A percentile compares a stretch with the other conserved stretches of the same genome.
These are phyloP conservation scores for Lepidotrigona ventralis DNA, from an alignment of 1,140 invertebrate genomes.

Conservation along the genomic window DNA sequence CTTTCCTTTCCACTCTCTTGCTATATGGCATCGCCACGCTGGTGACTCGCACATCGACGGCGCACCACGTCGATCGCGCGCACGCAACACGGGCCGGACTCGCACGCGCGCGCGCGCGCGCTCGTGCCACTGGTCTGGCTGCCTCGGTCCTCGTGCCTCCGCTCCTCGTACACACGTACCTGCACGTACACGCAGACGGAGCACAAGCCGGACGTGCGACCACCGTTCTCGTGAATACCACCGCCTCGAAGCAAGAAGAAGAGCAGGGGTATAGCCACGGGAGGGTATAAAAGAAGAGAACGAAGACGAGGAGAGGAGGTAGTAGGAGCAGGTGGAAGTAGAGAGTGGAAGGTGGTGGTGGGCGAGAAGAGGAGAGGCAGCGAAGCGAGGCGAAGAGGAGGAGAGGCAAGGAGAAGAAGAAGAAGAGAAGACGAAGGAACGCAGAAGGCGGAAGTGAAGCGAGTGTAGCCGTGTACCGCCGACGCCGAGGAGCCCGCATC, in stretches of 20 bases:
- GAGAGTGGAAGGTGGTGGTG: background rate
- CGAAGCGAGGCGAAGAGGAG: background rate
- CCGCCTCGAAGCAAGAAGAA: slow-evolving; percentile 39
- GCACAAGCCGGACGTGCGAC: slow-evolving; percentile 43
- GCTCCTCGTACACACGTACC: background rate
- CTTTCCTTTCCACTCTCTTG: slow-evolving; percentile 9
- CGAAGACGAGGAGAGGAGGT: background rate
- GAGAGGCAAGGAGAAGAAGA: background rate
- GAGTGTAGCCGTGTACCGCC: slow-evolving; percentile 30
- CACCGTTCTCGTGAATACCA: slow-evolving; percentile 42
- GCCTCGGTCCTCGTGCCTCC: background rate
- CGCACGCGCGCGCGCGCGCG: background rate
- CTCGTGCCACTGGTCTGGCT: background rate
- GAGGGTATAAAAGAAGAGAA: slow-evolving; percentile 7
- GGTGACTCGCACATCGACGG: background rate
- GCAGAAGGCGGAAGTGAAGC: slow-evolving; percentile 12
- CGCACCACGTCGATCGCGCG: background rate
- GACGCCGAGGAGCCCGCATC: slow-evolving; percentile 38
- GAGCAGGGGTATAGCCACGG: slow-evolving; percentile 23
- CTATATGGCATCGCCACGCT: slow-evolving; percentile 14
- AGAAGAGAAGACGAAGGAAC: too few species aligned
- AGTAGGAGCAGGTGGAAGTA: background rate
- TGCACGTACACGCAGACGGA: slow-evolving; percentile 36
- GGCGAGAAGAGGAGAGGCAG: background rate
- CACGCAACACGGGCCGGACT: background rate